Evolutionary conservation across 92 coral and sea anemone genomes (phyloP).

Genomic region (Epizoanthus ramosus): DNA sequence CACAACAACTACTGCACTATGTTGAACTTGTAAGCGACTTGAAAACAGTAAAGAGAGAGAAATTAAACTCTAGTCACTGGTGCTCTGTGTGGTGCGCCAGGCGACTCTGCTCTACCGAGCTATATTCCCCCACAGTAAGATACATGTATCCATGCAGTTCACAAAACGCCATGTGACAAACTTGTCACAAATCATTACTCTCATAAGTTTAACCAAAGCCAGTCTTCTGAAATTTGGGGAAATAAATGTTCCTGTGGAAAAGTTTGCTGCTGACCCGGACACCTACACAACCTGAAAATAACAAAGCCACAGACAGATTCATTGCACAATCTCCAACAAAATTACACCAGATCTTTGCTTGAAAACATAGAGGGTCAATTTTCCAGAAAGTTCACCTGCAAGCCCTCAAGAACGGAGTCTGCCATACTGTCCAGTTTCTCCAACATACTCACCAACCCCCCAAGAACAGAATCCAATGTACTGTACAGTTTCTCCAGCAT

Average conservation of each 20-base stretch:
- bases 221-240: constrained; percentile 37
- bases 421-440: too few relatives aligned
- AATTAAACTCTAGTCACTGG: not conserved
- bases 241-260: constrained; percentile 39
- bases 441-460: too few relatives aligned
- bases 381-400: constrained; percentile 34
- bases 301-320: constrained; percentile 23
- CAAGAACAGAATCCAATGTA: too few relatives aligned
- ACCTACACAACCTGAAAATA: constrained; percentile 38
- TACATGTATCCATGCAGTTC: too few relatives aligned
- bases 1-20: too few relatives aligned
- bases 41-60: constrained; percentile 10
- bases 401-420: too few relatives aligned
- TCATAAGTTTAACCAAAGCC: constrained; percentile 32
- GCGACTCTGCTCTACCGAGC: not conserved
- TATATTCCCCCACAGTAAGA: not conserved
- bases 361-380: constrained; percentile 26
- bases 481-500: too few relatives aligned
- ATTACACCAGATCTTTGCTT: constrained; percentile 26
- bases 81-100: not conserved
- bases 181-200: constrained; percentile 49
- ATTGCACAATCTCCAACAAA: constrained; percentile 31
- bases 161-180: constrained; percentile 1
- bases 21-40: too few relatives aligned
- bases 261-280: constrained; percentile 38